Evolutionary conservation across 2,888 invertebrate genomes (phyloP), one percentile per base, ranked within the genome.

Genomic region (Heliconius cydno): DNA sequence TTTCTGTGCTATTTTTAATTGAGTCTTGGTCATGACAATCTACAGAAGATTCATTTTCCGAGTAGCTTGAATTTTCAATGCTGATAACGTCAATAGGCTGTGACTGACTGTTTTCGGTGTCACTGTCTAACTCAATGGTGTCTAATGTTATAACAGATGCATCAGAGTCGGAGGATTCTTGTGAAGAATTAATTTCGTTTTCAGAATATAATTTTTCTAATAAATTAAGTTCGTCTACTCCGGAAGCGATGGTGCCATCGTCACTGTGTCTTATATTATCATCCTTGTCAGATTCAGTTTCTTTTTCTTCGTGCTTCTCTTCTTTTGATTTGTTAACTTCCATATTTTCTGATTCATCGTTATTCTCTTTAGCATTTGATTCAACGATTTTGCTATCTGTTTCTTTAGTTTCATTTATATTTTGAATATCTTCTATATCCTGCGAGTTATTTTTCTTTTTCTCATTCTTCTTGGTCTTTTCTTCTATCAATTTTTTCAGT

Each of bases 11-110:
- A 38, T 38, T 73, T 30, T 30, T 25, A 38, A 34, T 34, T 41
- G 52, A 52, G 13, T 15, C 25, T 46, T 25, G 41, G 12, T 46
- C 70, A 19, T 41, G 65, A 70, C 84, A 84, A 71, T 78, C 78
- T 30, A 80, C 79, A 78, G 86, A 86, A 73, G 84, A 85, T 83
- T 94, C 93, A 10, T 89, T 88, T 85, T 93, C 94, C 25, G 94
- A 94, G 82, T 90, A 92, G 86, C 92, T 94, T 5, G 94, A 94
- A 85, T 94, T 91, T 88, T 94, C 94, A 83, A 94, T 93, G 82
- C 94, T 94, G 34, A 94, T 93, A 25, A 94, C 89, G 82, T 91
- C 91, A 84, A 86, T 85, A 0, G 76, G 41, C 30, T 71, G 66
- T 46, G 83, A 85, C 72, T 84, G 87, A 80, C 84, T 86, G 78